Percentiles rank a stretch among this genome's conserved stretches.
These are phyloP conservation scores for Chaetodon trifascialis DNA, from an alignment of 2,113 vertebrate genomes.

Conservation along the genomic window DNA sequence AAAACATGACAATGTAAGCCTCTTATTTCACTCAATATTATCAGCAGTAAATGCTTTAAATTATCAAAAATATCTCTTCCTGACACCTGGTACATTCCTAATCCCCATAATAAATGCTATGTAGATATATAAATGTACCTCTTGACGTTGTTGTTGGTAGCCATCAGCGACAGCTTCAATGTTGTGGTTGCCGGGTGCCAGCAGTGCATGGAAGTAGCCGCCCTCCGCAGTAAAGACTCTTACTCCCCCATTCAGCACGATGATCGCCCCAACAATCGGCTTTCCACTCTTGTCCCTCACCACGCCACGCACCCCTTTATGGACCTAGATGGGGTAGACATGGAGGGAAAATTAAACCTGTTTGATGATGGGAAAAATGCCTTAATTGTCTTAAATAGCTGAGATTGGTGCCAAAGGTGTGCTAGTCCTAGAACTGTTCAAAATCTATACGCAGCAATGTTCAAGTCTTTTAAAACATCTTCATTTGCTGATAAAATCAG, in stretches of 20 bases:
- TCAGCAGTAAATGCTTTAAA: not conserved
- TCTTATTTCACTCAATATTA: not conserved
- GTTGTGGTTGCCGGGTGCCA: slow-evolving; percentile 92
- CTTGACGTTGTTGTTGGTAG: slow-evolving; percentile 91
- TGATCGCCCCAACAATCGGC: slow-evolving; percentile 89
- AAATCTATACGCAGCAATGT: not conserved
- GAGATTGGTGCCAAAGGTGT: not conserved
- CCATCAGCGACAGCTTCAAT: slow-evolving; percentile 92
- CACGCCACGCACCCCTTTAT: slow-evolving; percentile 94
- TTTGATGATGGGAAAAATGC: not conserved
- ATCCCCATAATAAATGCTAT: rapidly evolving
- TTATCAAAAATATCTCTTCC: not conserved
- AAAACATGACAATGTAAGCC: not conserved
- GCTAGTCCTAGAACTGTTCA: not conserved
- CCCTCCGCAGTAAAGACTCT: slow-evolving; percentile 88
- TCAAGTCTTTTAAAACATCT: not conserved
- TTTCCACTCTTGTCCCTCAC: slow-evolving; percentile 94
- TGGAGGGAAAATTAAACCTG: not conserved
- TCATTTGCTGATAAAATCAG: slow-evolving; percentile 9
- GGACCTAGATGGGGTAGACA: slow-evolving; percentile 85
- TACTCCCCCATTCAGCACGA: slow-evolving; percentile 90
- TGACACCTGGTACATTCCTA: not conserved
- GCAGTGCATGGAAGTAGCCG: slow-evolving; percentile 92
- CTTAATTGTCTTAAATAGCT: not conserved
- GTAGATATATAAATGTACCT: slow-evolving; percentile 79